Conservation (phyloP, 2,797 vertebrate species). For the Sylvia borin region DNA sequence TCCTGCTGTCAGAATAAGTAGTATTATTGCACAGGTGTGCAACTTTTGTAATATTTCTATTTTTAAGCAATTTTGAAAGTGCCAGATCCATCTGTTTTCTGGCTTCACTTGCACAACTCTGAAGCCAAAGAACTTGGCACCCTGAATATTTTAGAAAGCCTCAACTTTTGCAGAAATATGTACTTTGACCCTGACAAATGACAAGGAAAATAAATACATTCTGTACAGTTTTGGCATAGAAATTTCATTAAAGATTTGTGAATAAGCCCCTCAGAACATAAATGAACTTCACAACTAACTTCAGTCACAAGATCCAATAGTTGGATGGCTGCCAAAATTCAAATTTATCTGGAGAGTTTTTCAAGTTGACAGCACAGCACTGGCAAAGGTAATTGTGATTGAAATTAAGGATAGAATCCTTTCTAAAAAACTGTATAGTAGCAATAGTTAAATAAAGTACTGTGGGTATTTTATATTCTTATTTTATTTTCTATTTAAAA, state of each 20-base stretch:
- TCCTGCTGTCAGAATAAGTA: not conserved
- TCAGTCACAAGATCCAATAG: not conserved
- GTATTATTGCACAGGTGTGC: conserved; percentile 46
- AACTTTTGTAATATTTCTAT: conserved; percentile 54
- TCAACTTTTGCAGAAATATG: conserved; percentile 1
- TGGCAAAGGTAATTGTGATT: not conserved
- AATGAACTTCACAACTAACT: not conserved
- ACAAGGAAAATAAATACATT: conserved; percentile 7
- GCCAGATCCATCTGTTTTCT: conserved; percentile 55
- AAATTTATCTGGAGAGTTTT: not conserved
- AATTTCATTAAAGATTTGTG: conserved; percentile 23
- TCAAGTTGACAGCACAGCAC: not conserved
- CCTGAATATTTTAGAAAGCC: not conserved
- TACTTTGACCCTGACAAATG: not conserved
- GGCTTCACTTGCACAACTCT: not conserved
- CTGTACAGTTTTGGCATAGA: not conserved
- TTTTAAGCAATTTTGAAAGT: conserved; percentile 56
- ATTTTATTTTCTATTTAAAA: not conserved
- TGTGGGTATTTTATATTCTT: not conserved
- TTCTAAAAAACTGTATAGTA: not conserved
- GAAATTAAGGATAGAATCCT: not conserved
- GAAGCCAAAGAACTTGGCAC: conserved; percentile 39
- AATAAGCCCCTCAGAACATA: not conserved
- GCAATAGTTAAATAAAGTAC: not conserved
- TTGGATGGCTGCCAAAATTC: not conserved